A percentile compares a stretch with the other conserved stretches of the same genome.
These are phyloP conservation scores for Epinotia nisella DNA, from an alignment of 2,888 invertebrate genomes.

Conservation along the genomic window DNA sequence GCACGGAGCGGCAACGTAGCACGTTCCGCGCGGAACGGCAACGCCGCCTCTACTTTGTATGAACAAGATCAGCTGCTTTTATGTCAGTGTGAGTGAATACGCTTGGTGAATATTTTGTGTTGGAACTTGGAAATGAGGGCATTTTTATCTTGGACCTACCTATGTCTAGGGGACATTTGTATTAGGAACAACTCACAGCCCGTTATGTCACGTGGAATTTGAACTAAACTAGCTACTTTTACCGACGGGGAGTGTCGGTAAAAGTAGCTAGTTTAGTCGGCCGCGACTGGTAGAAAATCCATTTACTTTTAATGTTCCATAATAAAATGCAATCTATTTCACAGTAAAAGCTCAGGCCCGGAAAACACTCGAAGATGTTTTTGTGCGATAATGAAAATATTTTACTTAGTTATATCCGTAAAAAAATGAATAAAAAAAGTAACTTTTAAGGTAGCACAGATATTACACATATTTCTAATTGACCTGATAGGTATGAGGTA, in stretches of 20 bases:
- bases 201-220: slow-evolving; percentile 10
- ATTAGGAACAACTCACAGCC: slow-evolving; percentile 12
- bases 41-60: slow-evolving; percentile 51
- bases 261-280: no score
- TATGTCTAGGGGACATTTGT: slow-evolving; percentile 4
- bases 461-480: no score
- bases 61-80: slow-evolving; percentile 45
- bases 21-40: slow-evolving; percentile 51
- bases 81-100: slow-evolving; percentile 8
- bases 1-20: slow-evolving; percentile 65
- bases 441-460: neutral
- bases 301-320: slow-evolving; percentile 34
- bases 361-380: slow-evolving; percentile 15
- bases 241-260: no score
- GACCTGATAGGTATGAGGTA: no score
- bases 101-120: slow-evolving; percentile 31
- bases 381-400: slow-evolving; percentile 29
- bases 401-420: no score
- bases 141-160: slow-evolving; percentile 7
- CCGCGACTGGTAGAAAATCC: slow-evolving; percentile 26
- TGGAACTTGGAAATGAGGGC: slow-evolving; percentile 27
- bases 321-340: slow-evolving; percentile 33
- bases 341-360: slow-evolving; percentile 21
- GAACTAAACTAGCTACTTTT: slow-evolving; percentile 9
- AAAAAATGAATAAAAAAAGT: neutral